These are phyloP conservation scores for Ctenopoma multispine DNA, from an alignment of 2,797 vertebrate genomes.

Conservation along the genomic window DNA sequence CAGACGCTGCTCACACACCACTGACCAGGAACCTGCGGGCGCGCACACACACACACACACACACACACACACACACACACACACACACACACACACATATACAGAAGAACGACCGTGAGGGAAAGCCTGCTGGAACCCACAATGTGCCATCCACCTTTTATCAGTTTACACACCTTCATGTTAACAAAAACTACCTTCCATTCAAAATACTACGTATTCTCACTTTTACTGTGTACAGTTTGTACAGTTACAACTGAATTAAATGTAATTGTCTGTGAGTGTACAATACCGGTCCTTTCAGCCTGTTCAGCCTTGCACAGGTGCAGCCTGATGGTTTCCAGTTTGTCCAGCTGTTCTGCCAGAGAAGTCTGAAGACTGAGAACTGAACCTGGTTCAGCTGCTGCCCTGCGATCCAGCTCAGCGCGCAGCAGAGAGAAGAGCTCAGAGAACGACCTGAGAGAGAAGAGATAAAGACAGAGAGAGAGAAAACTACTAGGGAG, in stretches of 20 bases:
- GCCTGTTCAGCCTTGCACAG: slow-evolving; percentile 89
- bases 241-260: no score
- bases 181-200: no score
- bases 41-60: slow-evolving; percentile 8
- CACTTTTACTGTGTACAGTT: no score
- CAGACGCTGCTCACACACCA: slow-evolving; percentile 67
- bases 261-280: not conserved
- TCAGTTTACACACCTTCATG: no score
- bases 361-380: slow-evolving; percentile 77
- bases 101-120: slow-evolving; percentile 8
- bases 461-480: not conserved
- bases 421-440: slow-evolving; percentile 84
- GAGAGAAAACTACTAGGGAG: not conserved
- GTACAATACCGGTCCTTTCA: slow-evolving; percentile 81
- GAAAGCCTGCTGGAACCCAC: no score
- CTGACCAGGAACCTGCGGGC: slow-evolving; percentile 51
- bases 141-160: no score
- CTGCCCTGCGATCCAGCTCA: slow-evolving; percentile 75
- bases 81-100: slow-evolving; percentile 3
- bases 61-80: no score
- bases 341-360: slow-evolving; percentile 85
- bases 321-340: slow-evolving; percentile 86
- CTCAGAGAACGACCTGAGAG: slow-evolving; percentile 74
- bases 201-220: no score
- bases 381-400: slow-evolving; percentile 74